These are phyloP conservation scores for Hydropsyche betteni DNA, from an alignment of 2,888 invertebrate genomes.

Conservation along the genomic window DNA sequence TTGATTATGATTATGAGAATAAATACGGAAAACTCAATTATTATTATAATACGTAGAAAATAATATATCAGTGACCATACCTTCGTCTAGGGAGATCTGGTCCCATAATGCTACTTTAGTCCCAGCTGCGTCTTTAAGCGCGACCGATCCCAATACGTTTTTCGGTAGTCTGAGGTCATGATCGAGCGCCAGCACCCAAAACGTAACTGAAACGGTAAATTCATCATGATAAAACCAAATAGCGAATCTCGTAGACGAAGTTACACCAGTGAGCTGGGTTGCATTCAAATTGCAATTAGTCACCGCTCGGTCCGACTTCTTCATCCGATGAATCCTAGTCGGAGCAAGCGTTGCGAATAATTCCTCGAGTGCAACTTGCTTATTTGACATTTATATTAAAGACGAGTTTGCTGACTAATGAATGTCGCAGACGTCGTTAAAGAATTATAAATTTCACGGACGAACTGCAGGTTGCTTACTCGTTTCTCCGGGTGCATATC, in stretches of 20 bases:
- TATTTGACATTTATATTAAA: conserved; percentile 13
- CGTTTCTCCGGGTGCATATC: conserved; percentile 71
- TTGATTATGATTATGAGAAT: no score
- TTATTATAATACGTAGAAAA: no score
- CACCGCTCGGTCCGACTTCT: conserved; percentile 35
- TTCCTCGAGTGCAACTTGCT: conserved; percentile 22
- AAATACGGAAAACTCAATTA: no score
- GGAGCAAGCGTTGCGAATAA: conserved; percentile 20
- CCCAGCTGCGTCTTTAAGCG: conserved; percentile 70
- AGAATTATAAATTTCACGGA: background rate
- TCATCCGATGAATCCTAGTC: conserved; percentile 32
- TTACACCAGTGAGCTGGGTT: conserved; percentile 20
- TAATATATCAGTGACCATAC: conserved; percentile 56
- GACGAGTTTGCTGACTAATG: no score
- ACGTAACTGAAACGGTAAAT: conserved; percentile 66
- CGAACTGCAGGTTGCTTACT: conserved; percentile 59
- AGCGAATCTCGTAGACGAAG: conserved; percentile 4
- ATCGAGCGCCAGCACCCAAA: conserved; percentile 73
- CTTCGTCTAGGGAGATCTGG: conserved; percentile 71
- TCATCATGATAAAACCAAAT: conserved; percentile 24
- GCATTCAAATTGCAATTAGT: conserved; percentile 50
- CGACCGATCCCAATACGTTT: conserved; percentile 68
- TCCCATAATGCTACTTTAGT: conserved; percentile 75
- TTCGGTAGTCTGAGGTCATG: conserved; percentile 70
- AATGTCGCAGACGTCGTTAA: background rate